These are phyloP conservation scores for Apomyelois bistriatella DNA, from an alignment of 2,888 invertebrate genomes.

Conservation along the genomic window DNA sequence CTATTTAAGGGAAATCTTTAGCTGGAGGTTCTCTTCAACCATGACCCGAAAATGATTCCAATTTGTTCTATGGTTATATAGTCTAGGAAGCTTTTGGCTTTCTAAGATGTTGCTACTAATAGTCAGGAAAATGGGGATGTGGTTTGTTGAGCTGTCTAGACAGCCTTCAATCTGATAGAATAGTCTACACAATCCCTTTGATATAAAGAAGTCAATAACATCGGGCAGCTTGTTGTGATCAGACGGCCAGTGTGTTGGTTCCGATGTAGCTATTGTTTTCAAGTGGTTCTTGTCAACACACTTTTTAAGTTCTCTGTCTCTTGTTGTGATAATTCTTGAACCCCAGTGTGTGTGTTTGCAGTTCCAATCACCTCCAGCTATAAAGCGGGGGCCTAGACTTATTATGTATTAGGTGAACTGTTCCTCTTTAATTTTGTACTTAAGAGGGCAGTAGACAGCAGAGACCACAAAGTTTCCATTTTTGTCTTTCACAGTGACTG, in stretches of 20 bases:
- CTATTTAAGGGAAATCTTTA: background rate
- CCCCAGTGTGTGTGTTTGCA: background rate
- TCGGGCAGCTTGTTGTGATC: background rate
- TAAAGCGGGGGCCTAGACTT: background rate
- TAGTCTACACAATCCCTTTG: background rate
- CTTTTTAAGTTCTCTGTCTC: background rate
- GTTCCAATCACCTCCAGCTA: background rate
- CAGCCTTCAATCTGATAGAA: background rate
- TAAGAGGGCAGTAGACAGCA: conserved; percentile 24
- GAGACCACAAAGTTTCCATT: conserved; percentile 14
- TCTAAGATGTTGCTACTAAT: background rate
- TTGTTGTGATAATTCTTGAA: background rate
- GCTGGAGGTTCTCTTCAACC: too few relatives aligned
- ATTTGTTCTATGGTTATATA: too few relatives aligned
- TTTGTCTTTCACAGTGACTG: conserved; percentile 14
- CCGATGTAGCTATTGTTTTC: background rate
- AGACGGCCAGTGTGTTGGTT: too few relatives aligned
- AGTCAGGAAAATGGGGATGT: background rate
- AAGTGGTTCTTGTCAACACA: background rate
- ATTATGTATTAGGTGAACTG: background rate
- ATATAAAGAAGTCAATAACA: background rate
- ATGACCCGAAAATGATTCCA: too few relatives aligned
- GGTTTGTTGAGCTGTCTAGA: background rate
- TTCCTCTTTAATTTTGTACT: conserved; percentile 16
- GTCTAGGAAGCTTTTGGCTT: too few relatives aligned